phyloP scores from a whole-genome alignment of 2,797 vertebrate species.

The Lophius americanus region DNA sequence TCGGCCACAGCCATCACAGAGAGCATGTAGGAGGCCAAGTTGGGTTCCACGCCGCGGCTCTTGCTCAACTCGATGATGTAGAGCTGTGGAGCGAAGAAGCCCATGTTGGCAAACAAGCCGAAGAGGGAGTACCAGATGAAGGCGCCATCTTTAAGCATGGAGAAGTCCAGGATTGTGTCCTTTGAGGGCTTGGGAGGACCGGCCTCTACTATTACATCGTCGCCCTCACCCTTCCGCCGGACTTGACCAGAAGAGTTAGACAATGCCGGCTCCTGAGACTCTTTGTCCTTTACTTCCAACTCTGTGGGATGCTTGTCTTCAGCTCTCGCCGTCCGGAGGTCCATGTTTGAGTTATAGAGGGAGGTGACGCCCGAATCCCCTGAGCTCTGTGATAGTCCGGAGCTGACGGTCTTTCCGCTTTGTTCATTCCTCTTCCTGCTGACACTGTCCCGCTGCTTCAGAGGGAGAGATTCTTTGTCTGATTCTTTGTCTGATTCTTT shows the following conservation, averaged over 20 bases:
- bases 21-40: slow-evolving; percentile 86
- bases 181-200: slow-evolving; percentile 19
- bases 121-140: slow-evolving; percentile 89
- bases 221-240: neutral
- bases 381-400: slow-evolving; percentile 67
- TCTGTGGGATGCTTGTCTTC: slow-evolving; percentile 24
- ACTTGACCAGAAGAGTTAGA: neutral
- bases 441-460: slow-evolving; percentile 76
- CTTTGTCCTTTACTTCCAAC: slow-evolving; percentile 19
- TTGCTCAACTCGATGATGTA: slow-evolving; percentile 92
- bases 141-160: slow-evolving; percentile 84
- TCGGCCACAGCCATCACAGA: slow-evolving; percentile 92
- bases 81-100: slow-evolving; percentile 94
- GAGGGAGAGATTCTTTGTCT: slow-evolving; percentile 41
- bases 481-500: slow-evolving; percentile 37
- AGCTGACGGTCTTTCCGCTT: slow-evolving; percentile 87
- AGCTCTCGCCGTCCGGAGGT: slow-evolving; percentile 54
- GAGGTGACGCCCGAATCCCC: slow-evolving; percentile 94
- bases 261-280: slow-evolving; percentile 4
- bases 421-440: slow-evolving; percentile 91
- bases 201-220: slow-evolving; percentile 1
- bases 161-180: slow-evolving; percentile 72
- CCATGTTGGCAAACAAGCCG: slow-evolving; percentile 93
- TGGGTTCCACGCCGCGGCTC: slow-evolving; percentile 83
- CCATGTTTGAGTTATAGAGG: slow-evolving; percentile 83